phyloP scores from a whole-genome alignment of 2,113 vertebrate species.

The Ictidomys tridecemlineatus region DNA sequence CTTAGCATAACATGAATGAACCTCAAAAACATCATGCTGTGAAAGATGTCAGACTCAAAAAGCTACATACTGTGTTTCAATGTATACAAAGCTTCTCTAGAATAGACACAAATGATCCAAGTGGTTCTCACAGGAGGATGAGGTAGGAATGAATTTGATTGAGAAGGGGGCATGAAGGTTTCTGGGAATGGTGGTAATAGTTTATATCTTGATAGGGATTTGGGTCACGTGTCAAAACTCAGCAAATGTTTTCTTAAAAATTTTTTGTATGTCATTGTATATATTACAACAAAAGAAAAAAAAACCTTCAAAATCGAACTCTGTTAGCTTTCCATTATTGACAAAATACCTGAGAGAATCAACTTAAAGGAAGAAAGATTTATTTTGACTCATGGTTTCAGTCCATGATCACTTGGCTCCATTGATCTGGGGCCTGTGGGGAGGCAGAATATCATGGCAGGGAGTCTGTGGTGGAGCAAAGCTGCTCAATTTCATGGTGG shows the following conservation, averaged over 20 bases:
- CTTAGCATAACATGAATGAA: neutral
- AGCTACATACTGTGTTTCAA: neutral
- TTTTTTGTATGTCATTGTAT: constrained; percentile 19
- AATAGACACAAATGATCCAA: constrained; percentile 3
- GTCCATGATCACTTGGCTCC: neutral
- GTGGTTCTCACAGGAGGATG: neutral
- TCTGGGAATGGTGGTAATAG: neutral
- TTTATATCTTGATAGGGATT: neutral
- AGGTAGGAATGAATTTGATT: neutral
- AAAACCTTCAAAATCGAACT: constrained; percentile 3
- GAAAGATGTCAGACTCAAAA: constrained; percentile 13
- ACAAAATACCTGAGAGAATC: neutral
- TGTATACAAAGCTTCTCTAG: neutral
- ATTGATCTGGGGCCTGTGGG: neutral
- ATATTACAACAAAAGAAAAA: constrained; percentile 28
- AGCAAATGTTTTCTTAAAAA: constrained; percentile 49
- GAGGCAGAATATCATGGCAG: neutral
- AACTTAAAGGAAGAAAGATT: neutral
- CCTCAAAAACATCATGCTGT: neutral
- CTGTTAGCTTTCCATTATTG: neutral
- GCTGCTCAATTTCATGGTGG: neutral
- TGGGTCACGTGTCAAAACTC: constrained; percentile 4
- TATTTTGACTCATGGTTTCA: neutral
- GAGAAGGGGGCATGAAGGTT: neutral
- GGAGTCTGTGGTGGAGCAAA: neutral